These are phyloP conservation scores for Drosophila virilis DNA, from an alignment of 1,140 invertebrate species.

Conservation along the genomic window DNA sequence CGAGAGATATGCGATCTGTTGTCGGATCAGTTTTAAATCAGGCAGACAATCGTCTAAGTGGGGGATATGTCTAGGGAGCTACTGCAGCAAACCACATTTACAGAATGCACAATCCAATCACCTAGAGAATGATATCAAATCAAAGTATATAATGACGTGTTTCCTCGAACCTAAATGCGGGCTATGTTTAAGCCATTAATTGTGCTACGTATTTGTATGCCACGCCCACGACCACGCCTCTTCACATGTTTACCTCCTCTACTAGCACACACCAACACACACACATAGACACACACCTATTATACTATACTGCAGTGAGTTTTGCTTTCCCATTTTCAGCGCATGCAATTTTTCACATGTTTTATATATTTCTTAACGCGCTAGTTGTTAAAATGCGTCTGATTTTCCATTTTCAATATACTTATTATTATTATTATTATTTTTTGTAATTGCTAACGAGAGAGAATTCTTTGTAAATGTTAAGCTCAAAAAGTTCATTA, in stretches of 20 bases:
- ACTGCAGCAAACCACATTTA: slow-evolving; percentile 65
- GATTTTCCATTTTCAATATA: slow-evolving; percentile 34
- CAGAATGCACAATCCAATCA: slow-evolving; percentile 76
- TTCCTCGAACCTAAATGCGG: slow-evolving; percentile 43
- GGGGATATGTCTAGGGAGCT: slow-evolving; percentile 48
- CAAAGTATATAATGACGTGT: slow-evolving; percentile 45
- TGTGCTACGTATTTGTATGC: slow-evolving; percentile 22
- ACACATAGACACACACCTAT: slow-evolving; percentile 10
- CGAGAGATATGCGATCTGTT: slow-evolving; percentile 94
- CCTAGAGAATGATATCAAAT: slow-evolving; percentile 68
- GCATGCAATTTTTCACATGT: slow-evolving; percentile 20
- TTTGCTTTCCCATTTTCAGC: slow-evolving; percentile 22
- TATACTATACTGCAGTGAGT: slow-evolving; percentile 23
- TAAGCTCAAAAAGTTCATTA: slow-evolving; percentile 82
- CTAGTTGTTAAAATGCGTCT: slow-evolving; percentile 41
- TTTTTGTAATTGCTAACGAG: slow-evolving; percentile 48
- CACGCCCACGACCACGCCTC: slow-evolving; percentile 22
- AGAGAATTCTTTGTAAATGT: slow-evolving; percentile 78
- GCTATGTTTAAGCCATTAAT: slow-evolving; percentile 34
- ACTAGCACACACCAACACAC: slow-evolving; percentile 6
- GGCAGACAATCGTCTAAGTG: slow-evolving; percentile 21
- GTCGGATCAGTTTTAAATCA: slow-evolving; percentile 92
- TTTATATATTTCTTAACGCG: slow-evolving; percentile 26
- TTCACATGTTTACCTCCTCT: slow-evolving; percentile 35
- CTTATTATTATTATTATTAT: slow-evolving; percentile 53